A percentile compares a stretch with the other conserved stretches of the same genome.
phyloP scores from a whole-genome alignment of 2,797 vertebrate genomes.

The Myotis myotis region DNA sequence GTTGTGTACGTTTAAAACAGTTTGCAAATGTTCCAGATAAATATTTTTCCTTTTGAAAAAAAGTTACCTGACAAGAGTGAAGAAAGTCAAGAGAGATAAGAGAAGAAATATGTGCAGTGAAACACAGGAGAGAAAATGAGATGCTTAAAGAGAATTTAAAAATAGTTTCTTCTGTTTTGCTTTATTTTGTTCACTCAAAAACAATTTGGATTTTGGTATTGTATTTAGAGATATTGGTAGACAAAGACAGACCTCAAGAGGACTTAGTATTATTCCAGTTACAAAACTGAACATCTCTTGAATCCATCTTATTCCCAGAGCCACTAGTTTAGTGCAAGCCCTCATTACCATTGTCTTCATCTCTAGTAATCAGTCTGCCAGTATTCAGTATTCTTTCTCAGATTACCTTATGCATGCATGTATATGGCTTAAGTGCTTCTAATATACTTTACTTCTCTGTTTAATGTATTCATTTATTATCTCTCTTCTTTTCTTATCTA shows the following conservation, averaged over 20 bases:
- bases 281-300: neutral
- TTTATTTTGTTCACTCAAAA: neutral
- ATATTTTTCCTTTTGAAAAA: neutral
- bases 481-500: neutral
- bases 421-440: neutral
- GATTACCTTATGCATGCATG: neutral
- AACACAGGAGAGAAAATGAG: neutral
- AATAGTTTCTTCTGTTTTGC: neutral
- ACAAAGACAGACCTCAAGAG: neutral
- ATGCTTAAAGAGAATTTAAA: neutral
- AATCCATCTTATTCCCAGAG: neutral
- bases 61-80: neutral
- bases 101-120: neutral
- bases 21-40: neutral
- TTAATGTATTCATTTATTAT: neutral
- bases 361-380: neutral
- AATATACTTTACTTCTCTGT: neutral
- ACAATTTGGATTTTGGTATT: neutral
- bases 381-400: neutral
- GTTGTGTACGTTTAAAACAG: neutral
- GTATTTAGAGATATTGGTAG: neutral
- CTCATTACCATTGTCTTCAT: neutral
- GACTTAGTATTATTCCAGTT: neutral
- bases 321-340: too few species aligned
- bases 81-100: neutral